Evolutionary conservation across 2,797 vertebrate species (phyloP).

Genomic region (Paedocypris micromegethes): DNA sequence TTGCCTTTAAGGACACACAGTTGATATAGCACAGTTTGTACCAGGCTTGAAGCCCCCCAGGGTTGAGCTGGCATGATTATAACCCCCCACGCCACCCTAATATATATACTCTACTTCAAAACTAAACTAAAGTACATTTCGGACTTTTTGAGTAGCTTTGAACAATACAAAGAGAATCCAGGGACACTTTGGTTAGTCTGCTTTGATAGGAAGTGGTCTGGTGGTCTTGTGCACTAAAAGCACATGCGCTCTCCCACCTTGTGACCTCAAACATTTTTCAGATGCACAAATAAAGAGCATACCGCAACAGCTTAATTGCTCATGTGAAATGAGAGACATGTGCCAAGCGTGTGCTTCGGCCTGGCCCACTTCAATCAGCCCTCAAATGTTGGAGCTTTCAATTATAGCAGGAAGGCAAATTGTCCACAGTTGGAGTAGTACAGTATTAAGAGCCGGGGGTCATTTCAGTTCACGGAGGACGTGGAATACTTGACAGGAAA

Average conservation of each 20-base stretch:
- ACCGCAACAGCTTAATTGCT: constrained; percentile 6
- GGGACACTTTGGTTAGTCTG: neutral
- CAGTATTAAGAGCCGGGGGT: neutral
- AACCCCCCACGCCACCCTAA: neutral
- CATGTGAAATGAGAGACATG: constrained; percentile 7
- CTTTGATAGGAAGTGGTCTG: constrained; percentile 3
- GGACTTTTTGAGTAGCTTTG: neutral
- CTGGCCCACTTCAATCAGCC: constrained; percentile 1
- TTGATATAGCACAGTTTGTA: constrained; percentile 7
- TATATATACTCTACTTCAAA: neutral
- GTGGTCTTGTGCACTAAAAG: neutral
- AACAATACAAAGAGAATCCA: no score
- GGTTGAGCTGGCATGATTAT: constrained; percentile 9
- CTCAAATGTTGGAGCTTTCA: constrained; percentile 6
- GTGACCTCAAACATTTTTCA: constrained; percentile 14
- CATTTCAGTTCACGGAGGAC: neutral
- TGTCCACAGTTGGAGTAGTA: neutral
- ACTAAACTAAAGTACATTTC: constrained; percentile 7
- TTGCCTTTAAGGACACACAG: constrained; percentile 18
- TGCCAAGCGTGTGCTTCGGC: constrained; percentile 18
- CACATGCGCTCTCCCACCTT: constrained; percentile 8
- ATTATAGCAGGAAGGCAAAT: neutral
- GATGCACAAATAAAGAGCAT: constrained; percentile 22
- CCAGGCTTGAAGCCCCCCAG: constrained; percentile 12
- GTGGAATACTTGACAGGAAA: no score